A percentile compares a stretch with the other conserved stretches of the same genome.
Evolutionary conservation across 2,113 vertebrate genomes (phyloP).

Genomic region (Gorsachius goisagi): DNA sequence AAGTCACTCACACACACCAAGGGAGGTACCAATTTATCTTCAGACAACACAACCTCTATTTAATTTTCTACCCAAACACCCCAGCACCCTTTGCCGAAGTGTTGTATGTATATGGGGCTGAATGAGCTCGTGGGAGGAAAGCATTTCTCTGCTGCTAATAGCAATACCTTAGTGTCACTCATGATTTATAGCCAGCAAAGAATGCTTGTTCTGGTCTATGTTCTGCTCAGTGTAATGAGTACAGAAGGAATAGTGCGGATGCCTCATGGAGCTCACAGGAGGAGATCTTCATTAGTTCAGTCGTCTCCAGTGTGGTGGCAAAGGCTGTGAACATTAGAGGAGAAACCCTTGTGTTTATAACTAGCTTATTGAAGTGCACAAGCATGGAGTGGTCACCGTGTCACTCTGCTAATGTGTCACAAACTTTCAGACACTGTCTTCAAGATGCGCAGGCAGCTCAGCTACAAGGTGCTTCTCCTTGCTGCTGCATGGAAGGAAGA

Average conservation of each 20-base stretch:
- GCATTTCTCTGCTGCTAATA: constrained; percentile 32
- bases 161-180: constrained; percentile 42
- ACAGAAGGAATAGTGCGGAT: not conserved
- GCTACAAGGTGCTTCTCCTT: not conserved
- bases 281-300: constrained; percentile 51
- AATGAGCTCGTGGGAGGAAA: constrained; percentile 6
- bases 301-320: constrained; percentile 26
- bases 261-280: constrained; percentile 49
- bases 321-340: constrained; percentile 34
- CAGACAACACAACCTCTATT: constrained; percentile 42
- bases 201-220: constrained; percentile 20
- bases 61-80: constrained; percentile 55
- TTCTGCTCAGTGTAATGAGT: constrained; percentile 37
- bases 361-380: constrained; percentile 40
- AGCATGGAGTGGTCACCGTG: not conserved
- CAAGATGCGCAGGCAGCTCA: not conserved
- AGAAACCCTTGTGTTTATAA: constrained; percentile 49
- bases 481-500: not conserved
- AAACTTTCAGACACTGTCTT: not conserved
- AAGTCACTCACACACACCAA: not conserved
- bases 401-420: not conserved
- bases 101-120: not conserved
- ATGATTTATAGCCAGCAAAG: constrained; percentile 39
- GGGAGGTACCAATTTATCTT: constrained; percentile 48
- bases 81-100: not conserved